phyloP scores from a whole-genome alignment of 2,797 vertebrate genomes.

The Gymnoscopelus braueri region DNA sequence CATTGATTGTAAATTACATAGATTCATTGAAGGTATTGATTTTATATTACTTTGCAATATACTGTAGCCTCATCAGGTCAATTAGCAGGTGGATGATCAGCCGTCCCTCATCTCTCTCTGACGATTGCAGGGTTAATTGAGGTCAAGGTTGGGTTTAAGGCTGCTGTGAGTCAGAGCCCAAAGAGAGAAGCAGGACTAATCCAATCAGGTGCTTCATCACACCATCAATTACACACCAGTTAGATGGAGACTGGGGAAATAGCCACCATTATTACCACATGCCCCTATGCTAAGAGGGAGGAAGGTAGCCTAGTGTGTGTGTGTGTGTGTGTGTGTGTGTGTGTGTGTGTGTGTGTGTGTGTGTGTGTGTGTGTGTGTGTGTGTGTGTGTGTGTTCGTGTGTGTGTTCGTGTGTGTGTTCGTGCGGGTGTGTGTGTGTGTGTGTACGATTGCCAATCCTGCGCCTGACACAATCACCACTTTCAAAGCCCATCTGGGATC shows the following conservation, averaged over 20 bases:
- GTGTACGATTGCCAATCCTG: constrained; percentile 63
- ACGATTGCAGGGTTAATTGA: constrained; percentile 79
- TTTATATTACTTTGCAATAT: constrained; percentile 27
- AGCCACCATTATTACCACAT: constrained; percentile 58
- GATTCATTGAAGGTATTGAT: too few relatives aligned
- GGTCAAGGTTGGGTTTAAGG: constrained; percentile 83
- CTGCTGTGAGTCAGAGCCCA: constrained; percentile 68
- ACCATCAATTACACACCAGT: constrained; percentile 78
- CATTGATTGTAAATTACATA: too few relatives aligned
- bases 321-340: not conserved
- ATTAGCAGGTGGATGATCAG: constrained; percentile 76
- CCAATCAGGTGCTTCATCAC: constrained; percentile 81
- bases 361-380: constrained; percentile 27
- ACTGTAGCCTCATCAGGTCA: constrained; percentile 67
- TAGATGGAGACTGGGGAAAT: constrained; percentile 76
- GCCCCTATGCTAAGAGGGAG: constrained; percentile 28
- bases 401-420: constrained; percentile 20
- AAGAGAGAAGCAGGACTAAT: constrained; percentile 71
- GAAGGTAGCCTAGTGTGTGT: constrained; percentile 30
- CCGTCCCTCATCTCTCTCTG: constrained; percentile 67
- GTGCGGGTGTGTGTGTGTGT: constrained; percentile 11
- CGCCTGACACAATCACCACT: constrained; percentile 66
- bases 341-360: constrained; percentile 14
- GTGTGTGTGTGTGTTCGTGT: constrained; percentile 40
- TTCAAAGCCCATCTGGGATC: constrained; percentile 82